These are phyloP conservation scores for Zeuzera pyrina DNA, from an alignment of 2,888 invertebrate species.

Conservation along the genomic window DNA sequence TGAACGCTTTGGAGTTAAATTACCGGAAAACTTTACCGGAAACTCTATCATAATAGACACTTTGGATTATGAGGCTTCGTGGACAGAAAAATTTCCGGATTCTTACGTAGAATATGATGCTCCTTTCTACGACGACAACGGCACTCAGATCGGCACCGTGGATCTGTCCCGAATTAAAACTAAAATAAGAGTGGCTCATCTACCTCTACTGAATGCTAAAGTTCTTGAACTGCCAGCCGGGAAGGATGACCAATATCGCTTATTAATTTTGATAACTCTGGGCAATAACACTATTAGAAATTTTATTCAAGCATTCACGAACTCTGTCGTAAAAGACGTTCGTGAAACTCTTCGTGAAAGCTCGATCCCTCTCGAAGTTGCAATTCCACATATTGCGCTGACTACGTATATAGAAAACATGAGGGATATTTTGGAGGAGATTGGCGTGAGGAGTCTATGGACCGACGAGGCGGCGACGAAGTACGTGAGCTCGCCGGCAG, in stretches of 20 bases:
- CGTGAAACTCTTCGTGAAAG: slow-evolving; percentile 20
- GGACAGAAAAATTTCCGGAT: slow-evolving; percentile 24
- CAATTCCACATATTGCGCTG: slow-evolving; percentile 24
- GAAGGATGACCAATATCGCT: slow-evolving; percentile 16
- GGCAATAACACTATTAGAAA: slow-evolving; percentile 13
- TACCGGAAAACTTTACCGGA: slow-evolving; percentile 14
- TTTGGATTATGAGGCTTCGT: slow-evolving; percentile 19
- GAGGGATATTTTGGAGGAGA: slow-evolving; percentile 18
- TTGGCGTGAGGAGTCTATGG: slow-evolving; percentile 22
- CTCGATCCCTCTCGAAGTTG: slow-evolving; percentile 23
- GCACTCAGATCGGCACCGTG: slow-evolving; percentile 19
- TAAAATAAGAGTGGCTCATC: slow-evolving; percentile 20
- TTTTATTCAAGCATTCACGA: slow-evolving; percentile 17
- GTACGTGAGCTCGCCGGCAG: not conserved
- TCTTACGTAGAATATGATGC: slow-evolving; percentile 12
- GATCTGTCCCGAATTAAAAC: slow-evolving; percentile 24
- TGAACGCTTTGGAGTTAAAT: slow-evolving; percentile 9
- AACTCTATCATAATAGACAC: slow-evolving; percentile 23
- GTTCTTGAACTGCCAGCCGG: slow-evolving; percentile 29
- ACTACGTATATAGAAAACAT: slow-evolving; percentile 22
- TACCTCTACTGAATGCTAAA: slow-evolving; percentile 22
- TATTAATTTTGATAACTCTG: slow-evolving; percentile 9
- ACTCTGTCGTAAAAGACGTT: slow-evolving; percentile 18
- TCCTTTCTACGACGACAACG: slow-evolving; percentile 25
- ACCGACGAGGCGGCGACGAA: no score